phyloP scores from a whole-genome alignment of 2,113 vertebrate species.

The human region DNA sequence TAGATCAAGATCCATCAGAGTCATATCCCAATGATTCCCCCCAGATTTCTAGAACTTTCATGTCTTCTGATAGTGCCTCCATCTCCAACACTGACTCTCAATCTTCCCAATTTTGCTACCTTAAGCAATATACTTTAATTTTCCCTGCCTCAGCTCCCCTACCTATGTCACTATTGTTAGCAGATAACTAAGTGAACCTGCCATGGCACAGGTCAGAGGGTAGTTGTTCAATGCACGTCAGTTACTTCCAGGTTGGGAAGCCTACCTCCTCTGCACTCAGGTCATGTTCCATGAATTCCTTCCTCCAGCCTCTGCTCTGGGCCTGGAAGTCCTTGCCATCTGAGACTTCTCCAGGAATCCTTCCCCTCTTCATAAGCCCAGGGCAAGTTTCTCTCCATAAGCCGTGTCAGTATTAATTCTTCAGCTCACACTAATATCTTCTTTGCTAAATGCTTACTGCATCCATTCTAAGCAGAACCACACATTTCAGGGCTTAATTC shows the following conservation, averaged over 20 bases:
- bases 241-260: neutral
- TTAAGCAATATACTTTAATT: neutral
- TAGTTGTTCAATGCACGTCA: rapidly evolving
- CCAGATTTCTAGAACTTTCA: neutral
- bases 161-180: neutral
- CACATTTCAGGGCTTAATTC: neutral
- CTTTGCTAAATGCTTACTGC: neutral
- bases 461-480: neutral
- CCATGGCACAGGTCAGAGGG: neutral
- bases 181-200: too few species aligned
- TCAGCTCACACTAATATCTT: neutral
- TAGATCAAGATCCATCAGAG: neutral
- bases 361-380: neutral
- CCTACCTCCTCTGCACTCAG: neutral
- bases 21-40: neutral
- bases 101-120: neutral
- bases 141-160: neutral
- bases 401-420: neutral
- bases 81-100: neutral
- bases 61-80: neutral
- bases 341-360: neutral
- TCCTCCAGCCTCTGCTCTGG: neutral
- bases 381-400: neutral
- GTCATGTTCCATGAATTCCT: neutral
- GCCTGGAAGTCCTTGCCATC: neutral